Percentiles rank a stretch among this genome's conserved stretches.
These are phyloP conservation scores for Lycopodina hypogea DNA, from an alignment of 37 sponge, comb jelly and placozoan species.

Conservation along the genomic window DNA sequence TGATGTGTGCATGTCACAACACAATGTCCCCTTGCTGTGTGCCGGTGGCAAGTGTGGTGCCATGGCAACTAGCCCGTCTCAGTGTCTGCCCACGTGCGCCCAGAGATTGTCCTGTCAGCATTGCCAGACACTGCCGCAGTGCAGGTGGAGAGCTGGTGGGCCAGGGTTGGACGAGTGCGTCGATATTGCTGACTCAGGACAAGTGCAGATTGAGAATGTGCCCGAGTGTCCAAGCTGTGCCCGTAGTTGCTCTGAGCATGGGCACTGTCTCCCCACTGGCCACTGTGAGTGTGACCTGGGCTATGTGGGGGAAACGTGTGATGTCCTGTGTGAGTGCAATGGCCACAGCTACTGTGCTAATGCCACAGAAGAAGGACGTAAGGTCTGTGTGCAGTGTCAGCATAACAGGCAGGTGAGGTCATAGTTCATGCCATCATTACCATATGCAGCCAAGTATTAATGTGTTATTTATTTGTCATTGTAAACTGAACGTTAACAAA, in stretches of 20 bases:
- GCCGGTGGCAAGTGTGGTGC: slow-evolving; percentile 5
- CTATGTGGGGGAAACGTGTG: slow-evolving; percentile 4
- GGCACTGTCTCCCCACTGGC: neutral
- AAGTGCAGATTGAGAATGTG: neutral
- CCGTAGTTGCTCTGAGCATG: neutral
- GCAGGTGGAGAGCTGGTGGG: neutral
- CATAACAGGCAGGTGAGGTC: slow-evolving; percentile 9
- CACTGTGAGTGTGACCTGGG: slow-evolving; percentile 8
- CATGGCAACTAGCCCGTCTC: neutral
- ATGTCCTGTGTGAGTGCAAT: slow-evolving; percentile 8
- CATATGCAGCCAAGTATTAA: no score
- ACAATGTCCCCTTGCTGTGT: neutral
- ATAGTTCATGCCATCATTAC: no score
- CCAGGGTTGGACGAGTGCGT: neutral
- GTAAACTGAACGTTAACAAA: no score
- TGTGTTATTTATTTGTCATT: no score
- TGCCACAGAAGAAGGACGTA: neutral
- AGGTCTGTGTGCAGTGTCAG: neutral
- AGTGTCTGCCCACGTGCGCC: slow-evolving; percentile 4
- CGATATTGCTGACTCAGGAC: neutral
- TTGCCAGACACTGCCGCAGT: neutral
- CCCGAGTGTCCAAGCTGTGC: slow-evolving; percentile 8
- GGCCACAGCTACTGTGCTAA: slow-evolving; percentile 3
- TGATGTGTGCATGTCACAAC: neutral
- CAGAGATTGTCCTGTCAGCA: neutral